Base-by-base conservation (phyloP, 2,113 vertebrate genomes). In the Hippocampus comes region DNA sequence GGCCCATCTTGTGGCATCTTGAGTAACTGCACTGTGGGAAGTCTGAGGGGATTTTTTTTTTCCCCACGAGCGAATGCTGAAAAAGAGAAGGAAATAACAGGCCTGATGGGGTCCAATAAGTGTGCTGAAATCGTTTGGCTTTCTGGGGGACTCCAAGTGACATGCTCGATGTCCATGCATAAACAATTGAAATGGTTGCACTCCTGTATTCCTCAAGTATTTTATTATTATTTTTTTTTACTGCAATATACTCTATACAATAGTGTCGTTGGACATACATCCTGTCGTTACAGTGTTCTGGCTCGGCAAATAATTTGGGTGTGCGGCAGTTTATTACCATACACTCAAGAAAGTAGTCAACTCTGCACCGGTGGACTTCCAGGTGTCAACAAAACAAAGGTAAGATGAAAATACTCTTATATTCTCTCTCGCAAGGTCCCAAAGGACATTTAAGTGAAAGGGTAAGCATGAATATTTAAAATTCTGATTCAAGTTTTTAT, bases 391-490 rank as follows among this genome's bases (percentile, higher is more conserved):
- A 59, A 53, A 77, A 48, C 53, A 72, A 20, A 56, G 11, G 5
- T 7, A 38, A 38, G 5, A 38, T 6, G 34, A 38, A 38, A 38
- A 38, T 38, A 38, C 34, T 38, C 34, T 38, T 38, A 38, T 38
- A 11, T 56, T 56, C 55, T 56, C 55, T 59, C 57, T 59, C 4
- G 27, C 25, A 59, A 59, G 12, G 9, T 57, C 56, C 23, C 56
- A 12, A 59, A 59, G 27, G 27, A 14, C 27, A 27, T 59, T 12
- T 27, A 30, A 61, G 7, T 61, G 80, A 83, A 90, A 91, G 75
- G 75, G 88, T 86, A 82, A 88, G 86, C 80, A 82, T 30, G 57
- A 78, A 85, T 89, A 87, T 77, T 80, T 43, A 59, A 70, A 73
- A 84, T 78, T 86, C 70, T 80, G 71, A 78, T 61, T 61, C 27